These are phyloP conservation scores for Sylvia borin DNA, from an alignment of 2,797 vertebrate genomes.

Conservation along the genomic window DNA sequence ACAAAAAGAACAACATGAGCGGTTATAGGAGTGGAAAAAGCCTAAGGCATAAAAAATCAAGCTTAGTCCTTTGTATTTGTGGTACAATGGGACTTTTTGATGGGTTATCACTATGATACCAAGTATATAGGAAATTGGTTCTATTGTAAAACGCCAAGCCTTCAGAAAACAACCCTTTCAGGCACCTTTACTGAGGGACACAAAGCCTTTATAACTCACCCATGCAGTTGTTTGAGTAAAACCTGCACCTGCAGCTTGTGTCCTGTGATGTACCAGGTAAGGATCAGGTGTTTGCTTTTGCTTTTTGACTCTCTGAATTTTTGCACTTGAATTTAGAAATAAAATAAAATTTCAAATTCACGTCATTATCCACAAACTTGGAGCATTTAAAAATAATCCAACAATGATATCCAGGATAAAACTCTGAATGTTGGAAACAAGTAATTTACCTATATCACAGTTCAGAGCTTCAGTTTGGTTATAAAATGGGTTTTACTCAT, in stretches of 20 bases:
- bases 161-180: background rate
- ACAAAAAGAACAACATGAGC: background rate
- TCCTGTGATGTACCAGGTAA: background rate
- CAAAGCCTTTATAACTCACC: background rate
- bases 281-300: background rate
- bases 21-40: background rate
- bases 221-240: background rate
- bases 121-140: background rate
- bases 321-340: background rate
- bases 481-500: background rate
- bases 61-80: background rate
- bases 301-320: background rate
- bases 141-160: background rate
- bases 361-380: background rate
- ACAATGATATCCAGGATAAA: background rate
- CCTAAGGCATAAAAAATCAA: background rate
- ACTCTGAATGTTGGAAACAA: background rate
- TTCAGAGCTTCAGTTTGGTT: background rate
- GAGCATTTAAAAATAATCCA: background rate
- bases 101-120: background rate
- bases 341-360: background rate
- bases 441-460: background rate
- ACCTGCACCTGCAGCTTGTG: background rate
- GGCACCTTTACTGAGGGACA: background rate
- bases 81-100: background rate